phyloP scores from a whole-genome alignment of 1,140 invertebrate species.

The Megalonaias nervosa region DNA sequence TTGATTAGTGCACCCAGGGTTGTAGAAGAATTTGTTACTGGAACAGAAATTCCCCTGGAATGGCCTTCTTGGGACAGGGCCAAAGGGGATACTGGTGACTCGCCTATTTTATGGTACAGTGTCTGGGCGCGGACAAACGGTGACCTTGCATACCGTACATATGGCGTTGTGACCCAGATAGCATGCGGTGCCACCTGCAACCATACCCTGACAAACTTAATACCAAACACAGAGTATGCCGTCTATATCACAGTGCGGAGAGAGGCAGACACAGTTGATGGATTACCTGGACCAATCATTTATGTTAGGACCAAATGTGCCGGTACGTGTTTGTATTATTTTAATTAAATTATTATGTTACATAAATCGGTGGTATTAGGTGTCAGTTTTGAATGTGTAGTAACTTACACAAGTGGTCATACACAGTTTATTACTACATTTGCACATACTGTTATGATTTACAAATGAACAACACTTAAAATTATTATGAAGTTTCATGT shows the following conservation, averaged over 20 bases:
- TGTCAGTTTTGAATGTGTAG: not conserved
- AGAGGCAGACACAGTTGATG: conserved; percentile 58
- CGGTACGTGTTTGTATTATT: conserved; percentile 36
- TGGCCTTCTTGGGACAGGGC: conserved; percentile 58
- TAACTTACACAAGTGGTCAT: not conserved
- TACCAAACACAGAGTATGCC: conserved; percentile 58
- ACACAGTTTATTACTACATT: not conserved
- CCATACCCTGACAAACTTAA: conserved; percentile 48
- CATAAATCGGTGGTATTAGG: too few species aligned
- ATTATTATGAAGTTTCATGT: too few species aligned
- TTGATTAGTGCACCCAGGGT: conserved; percentile 51
- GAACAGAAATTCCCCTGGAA: conserved; percentile 49
- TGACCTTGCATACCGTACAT: conserved; percentile 25
- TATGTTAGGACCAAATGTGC: conserved; percentile 56
- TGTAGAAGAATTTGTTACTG: conserved; percentile 35
- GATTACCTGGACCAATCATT: conserved; percentile 49
- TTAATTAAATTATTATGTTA: too few species aligned
- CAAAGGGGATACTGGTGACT: conserved; percentile 58
- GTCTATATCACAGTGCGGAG: conserved; percentile 53
- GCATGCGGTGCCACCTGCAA: conserved; percentile 52
- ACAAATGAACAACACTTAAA: too few species aligned
- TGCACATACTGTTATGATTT: too few species aligned
- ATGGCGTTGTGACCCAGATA: conserved; percentile 51
- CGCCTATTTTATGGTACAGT: conserved; percentile 58
- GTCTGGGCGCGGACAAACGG: conserved; percentile 45